These are phyloP conservation scores for Serinus canaria DNA, from an alignment of 2,113 vertebrate species.

Conservation along the genomic window DNA sequence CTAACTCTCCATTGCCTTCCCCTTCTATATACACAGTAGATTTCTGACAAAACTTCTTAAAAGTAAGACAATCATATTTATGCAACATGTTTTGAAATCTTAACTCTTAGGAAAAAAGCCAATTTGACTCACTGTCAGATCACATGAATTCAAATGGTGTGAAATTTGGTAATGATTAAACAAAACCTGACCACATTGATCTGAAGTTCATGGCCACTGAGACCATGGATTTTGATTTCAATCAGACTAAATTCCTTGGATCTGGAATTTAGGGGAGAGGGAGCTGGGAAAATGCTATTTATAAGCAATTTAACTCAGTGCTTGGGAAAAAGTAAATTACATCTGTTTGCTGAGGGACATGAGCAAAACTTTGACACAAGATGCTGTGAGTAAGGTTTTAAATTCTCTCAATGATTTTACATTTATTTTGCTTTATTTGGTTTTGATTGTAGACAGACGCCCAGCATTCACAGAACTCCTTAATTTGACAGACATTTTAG, in stretches of 20 bases:
- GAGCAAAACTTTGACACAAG: background rate
- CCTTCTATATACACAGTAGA: background rate
- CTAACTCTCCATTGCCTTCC: background rate
- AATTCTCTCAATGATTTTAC: background rate
- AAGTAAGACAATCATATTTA: background rate
- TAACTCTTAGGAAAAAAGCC: background rate
- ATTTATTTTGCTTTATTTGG: background rate
- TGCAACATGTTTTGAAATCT: background rate
- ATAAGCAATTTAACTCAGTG: background rate
- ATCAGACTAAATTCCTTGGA: background rate
- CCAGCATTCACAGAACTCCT: background rate
- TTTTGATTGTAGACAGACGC: background rate
- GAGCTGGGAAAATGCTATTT: background rate
- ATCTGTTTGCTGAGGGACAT: background rate
- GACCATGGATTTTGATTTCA: background rate
- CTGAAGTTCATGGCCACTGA: background rate
- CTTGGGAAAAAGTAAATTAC: background rate
- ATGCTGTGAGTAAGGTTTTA: background rate
- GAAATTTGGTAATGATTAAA: background rate
- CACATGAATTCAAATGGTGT: background rate
- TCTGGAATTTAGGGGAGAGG: background rate
- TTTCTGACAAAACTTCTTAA: background rate
- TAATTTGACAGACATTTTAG: background rate
- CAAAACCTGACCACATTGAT: background rate
- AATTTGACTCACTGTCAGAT: background rate